Evolutionary conservation across 2,888 invertebrate genomes (phyloP), one percentile per base, ranked within the genome.

Genomic region (Junonia oenone): DNA sequence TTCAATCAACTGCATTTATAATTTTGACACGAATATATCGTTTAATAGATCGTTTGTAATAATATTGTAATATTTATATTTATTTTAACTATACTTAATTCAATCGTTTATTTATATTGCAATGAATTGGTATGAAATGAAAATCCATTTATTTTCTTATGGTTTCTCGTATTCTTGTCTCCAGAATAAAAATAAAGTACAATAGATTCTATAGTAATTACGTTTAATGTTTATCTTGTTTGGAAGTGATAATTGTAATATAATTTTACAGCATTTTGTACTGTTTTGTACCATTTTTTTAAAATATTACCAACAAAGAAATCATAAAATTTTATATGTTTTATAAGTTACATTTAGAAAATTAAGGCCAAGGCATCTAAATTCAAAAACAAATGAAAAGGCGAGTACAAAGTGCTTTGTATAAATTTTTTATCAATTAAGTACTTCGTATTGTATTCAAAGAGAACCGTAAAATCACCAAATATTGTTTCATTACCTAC

Each of bases 331-430:
- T 50, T 53, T 47, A 43, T 53, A 35, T 38, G 35, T 40, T 53
- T 52, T 54, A 46, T 61, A 56, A 51, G 45, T 55, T 51, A 43
- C 45, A 31, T 52, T 58, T 51, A 45, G 22, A 52, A 40, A 37
- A 27, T 58, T 57, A 56, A 47, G 53, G 55, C 51, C 35, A 51
- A 46, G 38, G 47, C 51, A 58, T 48, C 37, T 49, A 46, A 54
- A 55, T 60, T 60, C 45, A 59, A 63, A 68, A 66, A 66, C 65
- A 64, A 61, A 65, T 69, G 63, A 68, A 75, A 81, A 78, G 78
- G 74, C 78, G 82, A 89, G 89, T 89, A 89, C 89, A 87, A 88
- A 88, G 86, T 87, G 86, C 88, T 88, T 83, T 85, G 76, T 78
- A 75, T 75, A 77, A 78, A 75, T 71, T 72, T 72, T 73, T 78